These are phyloP conservation scores for Eulithis prunata DNA, from an alignment of 2,888 invertebrate species.

Conservation along the genomic window DNA sequence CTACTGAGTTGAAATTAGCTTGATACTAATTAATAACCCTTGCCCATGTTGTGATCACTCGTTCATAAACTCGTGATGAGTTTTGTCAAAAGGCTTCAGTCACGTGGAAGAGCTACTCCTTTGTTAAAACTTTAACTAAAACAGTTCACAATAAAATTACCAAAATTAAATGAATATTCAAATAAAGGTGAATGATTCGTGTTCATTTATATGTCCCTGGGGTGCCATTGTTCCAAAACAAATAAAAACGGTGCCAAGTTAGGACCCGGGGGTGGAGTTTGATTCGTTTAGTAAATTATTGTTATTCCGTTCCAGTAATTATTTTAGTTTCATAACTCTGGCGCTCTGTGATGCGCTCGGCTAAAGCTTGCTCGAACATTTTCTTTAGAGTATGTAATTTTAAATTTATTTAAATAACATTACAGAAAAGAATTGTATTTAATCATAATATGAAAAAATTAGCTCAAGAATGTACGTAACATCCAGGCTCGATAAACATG, in stretches of 20 bases:
- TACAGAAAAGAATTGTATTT: too few relatives aligned
- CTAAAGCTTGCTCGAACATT: too few relatives aligned
- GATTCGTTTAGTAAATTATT: slow-evolving; percentile 28
- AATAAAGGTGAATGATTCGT: slow-evolving; percentile 24
- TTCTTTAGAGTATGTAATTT: too few relatives aligned
- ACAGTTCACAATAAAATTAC: slow-evolving; percentile 10
- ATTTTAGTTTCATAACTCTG: background rate
- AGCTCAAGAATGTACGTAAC: too few relatives aligned
- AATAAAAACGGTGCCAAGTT: slow-evolving; percentile 34
- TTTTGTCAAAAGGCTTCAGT: too few relatives aligned
- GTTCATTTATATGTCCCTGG: slow-evolving; percentile 17
- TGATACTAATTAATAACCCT: too few relatives aligned
- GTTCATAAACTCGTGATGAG: background rate
- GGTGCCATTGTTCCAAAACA: slow-evolving; percentile 33
- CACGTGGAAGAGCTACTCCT: background rate
- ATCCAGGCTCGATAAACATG: too few relatives aligned
- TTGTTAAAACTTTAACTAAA: slow-evolving; percentile 12
- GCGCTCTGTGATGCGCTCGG: too few relatives aligned
- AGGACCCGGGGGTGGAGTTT: slow-evolving; percentile 19
- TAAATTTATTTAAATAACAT: too few relatives aligned
- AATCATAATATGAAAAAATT: too few relatives aligned
- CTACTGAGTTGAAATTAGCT: too few relatives aligned
- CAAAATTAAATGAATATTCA: slow-evolving; percentile 21
- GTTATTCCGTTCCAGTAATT: slow-evolving; percentile 12
- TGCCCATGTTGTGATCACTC: background rate